A percentile compares a stretch with the other conserved stretches of the same genome.
These are phyloP conservation scores for Chrysogorgia sp. DNA, from an alignment of 92 coral and sea anemone species.

Conservation along the genomic window DNA sequence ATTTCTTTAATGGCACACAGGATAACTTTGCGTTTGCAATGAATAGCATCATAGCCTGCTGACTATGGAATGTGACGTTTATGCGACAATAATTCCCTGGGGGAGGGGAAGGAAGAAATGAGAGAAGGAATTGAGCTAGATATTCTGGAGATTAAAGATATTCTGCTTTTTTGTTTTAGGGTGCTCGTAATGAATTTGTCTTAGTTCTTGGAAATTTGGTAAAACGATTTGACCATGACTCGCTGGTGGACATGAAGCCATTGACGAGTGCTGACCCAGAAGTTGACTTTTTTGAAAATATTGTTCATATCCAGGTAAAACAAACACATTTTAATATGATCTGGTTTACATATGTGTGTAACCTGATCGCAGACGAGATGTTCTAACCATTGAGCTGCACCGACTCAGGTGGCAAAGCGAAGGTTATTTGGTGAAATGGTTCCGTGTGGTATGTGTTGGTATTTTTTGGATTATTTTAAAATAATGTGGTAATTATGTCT, in stretches of 20 bases:
- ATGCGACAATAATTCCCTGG: too few species aligned
- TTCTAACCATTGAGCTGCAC: not conserved
- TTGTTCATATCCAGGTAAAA: slow-evolving; percentile 92
- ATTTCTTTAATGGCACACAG: too few species aligned
- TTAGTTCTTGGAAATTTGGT: slow-evolving; percentile 70
- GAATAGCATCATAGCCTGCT: too few species aligned
- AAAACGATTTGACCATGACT: slow-evolving; percentile 71
- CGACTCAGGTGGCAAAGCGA: not conserved
- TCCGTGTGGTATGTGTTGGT: not conserved
- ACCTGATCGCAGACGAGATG: too few species aligned
- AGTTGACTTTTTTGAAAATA: slow-evolving; percentile 96
- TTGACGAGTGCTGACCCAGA: slow-evolving; percentile 81
- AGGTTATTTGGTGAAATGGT: not conserved
- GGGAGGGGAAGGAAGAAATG: too few species aligned
- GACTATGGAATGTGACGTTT: too few species aligned
- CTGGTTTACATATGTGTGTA: not conserved
- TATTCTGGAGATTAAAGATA: too few species aligned
- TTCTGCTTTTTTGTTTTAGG: slow-evolving; percentile 43
- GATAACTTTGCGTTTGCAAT: too few species aligned
- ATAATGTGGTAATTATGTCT: not conserved
- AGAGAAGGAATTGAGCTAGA: too few species aligned
- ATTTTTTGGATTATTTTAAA: not conserved
- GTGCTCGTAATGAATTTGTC: slow-evolving; percentile 83
- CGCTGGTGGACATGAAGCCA: slow-evolving; percentile 67
- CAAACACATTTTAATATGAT: not conserved